Evolutionary conservation across 2,888 invertebrate species (phyloP).

Genomic region (Scaeva pyrastri): DNA sequence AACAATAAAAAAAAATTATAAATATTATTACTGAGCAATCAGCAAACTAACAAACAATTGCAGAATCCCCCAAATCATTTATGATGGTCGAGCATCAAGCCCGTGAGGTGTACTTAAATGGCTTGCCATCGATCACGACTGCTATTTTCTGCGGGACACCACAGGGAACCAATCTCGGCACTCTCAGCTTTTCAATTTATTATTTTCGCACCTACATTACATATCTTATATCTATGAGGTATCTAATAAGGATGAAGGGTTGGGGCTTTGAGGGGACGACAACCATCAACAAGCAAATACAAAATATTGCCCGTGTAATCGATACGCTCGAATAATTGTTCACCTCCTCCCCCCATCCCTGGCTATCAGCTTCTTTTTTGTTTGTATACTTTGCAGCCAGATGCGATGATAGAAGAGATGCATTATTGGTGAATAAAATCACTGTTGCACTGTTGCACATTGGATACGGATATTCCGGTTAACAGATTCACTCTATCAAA

Average conservation of each 20-base stretch:
- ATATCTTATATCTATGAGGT: background rate
- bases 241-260: background rate
- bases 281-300: background rate
- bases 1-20: slow-evolving; percentile 71
- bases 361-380: background rate
- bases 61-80: slow-evolving; percentile 35
- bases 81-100: slow-evolving; percentile 20
- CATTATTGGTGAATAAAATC: slow-evolving; percentile 52
- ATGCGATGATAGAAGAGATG: slow-evolving; percentile 31
- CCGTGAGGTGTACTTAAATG: slow-evolving; percentile 42
- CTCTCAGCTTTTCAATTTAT: slow-evolving; percentile 52
- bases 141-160: slow-evolving; percentile 26
- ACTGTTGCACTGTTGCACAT: slow-evolving; percentile 71
- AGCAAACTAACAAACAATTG: slow-evolving; percentile 53
- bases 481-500: slow-evolving; percentile 72
- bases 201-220: slow-evolving; percentile 71
- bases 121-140: slow-evolving; percentile 61
- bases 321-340: slow-evolving; percentile 60
- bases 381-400: background rate
- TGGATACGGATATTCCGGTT: slow-evolving; percentile 76
- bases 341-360: slow-evolving; percentile 1
- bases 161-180: slow-evolving; percentile 64
- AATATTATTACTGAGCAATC: slow-evolving; percentile 71
- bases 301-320: slow-evolving; percentile 19
- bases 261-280: background rate